Evolutionary conservation across 1,140 invertebrate species (phyloP).

Genomic region (Odontomachus brunneus): DNA sequence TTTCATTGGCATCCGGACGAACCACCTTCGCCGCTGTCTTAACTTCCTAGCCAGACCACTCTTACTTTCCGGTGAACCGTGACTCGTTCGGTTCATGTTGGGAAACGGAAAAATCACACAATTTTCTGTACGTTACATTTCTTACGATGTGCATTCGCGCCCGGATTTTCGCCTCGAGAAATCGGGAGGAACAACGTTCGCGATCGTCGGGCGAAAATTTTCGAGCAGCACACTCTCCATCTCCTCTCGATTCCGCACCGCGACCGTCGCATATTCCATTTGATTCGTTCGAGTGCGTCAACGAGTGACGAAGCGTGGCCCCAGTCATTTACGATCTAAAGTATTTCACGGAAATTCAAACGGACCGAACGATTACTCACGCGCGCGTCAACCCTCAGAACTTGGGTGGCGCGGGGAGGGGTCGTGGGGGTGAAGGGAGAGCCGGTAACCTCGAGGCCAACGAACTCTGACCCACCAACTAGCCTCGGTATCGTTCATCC

Average conservation of each 20-base stretch:
- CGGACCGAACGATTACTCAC: conserved; percentile 67
- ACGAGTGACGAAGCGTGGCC: not conserved
- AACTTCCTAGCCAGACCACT: conserved; percentile 79
- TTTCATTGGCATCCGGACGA: conserved; percentile 82
- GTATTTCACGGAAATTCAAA: conserved; percentile 71
- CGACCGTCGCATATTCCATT: not conserved
- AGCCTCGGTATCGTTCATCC: conserved; percentile 68
- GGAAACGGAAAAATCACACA: not conserved
- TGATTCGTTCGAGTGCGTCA: conserved; percentile 19
- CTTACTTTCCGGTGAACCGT: conserved; percentile 79
- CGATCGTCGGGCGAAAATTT: too few relatives aligned
- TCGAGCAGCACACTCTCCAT: too few relatives aligned
- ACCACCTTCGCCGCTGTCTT: conserved; percentile 75
- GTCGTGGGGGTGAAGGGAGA: conserved; percentile 53
- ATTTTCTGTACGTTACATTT: not conserved
- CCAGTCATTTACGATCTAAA: conserved; percentile 36
- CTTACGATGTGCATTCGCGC: not conserved
- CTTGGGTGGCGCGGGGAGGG: conserved; percentile 53
- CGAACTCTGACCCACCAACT: conserved; percentile 83
- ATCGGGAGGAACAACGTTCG: too few relatives aligned
- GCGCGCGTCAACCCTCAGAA: conserved; percentile 67
- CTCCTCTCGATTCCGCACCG: not conserved
- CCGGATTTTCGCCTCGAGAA: too few relatives aligned
- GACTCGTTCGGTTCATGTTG: conserved; percentile 60
- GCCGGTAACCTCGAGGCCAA: conserved; percentile 73